phyloP scores from a whole-genome alignment of 1,140 invertebrate genomes.

The Matsumurasca onukii region DNA sequence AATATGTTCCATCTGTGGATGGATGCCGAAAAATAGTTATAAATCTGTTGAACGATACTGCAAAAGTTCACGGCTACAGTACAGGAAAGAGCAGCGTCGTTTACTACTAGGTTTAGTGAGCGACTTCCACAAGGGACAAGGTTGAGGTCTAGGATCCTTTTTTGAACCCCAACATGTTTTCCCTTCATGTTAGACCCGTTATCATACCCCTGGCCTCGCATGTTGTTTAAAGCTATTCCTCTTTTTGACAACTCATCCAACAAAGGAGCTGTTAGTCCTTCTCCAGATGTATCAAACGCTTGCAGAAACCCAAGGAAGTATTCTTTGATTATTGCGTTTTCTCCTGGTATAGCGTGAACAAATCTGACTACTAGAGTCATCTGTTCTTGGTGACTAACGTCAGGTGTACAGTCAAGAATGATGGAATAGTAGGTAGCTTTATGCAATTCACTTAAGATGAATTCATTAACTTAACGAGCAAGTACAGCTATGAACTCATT shows the following conservation, averaged over 20 bases:
- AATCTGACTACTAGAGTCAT: constrained; percentile 36
- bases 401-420: constrained; percentile 41
- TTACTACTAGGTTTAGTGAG: constrained; percentile 33
- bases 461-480: constrained; percentile 16
- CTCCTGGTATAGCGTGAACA: constrained; percentile 27
- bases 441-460: constrained; percentile 23
- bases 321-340: constrained; percentile 29
- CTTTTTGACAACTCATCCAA: constrained; percentile 32
- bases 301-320: constrained; percentile 30
- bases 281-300: constrained; percentile 27
- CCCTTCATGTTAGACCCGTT: constrained; percentile 46
- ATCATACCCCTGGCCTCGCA: constrained; percentile 45
- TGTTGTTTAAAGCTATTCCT: constrained; percentile 38
- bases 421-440: constrained; percentile 39
- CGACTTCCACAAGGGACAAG: constrained; percentile 36
- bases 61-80: background rate
- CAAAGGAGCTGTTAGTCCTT: constrained; percentile 32
- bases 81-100: constrained; percentile 27
- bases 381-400: constrained; percentile 39
- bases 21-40: background rate
- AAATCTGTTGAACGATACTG: background rate
- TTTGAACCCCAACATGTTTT: constrained; percentile 38
- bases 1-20: background rate
- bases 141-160: constrained; percentile 38
- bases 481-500: constrained; percentile 25